Evolutionary conservation across 2,113 vertebrate species (phyloP).

Genomic region (Zosterops japonicus): DNA sequence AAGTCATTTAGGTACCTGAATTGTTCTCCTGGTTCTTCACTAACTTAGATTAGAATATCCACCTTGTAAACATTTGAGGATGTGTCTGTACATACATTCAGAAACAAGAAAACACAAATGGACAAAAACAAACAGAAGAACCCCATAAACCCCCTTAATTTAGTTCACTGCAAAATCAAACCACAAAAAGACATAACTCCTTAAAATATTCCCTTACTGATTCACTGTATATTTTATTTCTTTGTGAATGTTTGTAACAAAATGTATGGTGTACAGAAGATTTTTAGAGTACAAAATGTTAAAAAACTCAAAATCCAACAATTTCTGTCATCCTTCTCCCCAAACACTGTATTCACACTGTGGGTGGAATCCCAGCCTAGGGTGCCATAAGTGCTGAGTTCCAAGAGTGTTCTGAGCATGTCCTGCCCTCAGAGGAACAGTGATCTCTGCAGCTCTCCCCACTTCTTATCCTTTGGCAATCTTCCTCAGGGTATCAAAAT

Average conservation of each 20-base stretch:
- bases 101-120: neutral
- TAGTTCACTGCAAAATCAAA: neutral
- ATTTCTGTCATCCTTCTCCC: neutral
- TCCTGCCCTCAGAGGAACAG: neutral
- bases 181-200: neutral
- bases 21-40: neutral
- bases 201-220: neutral
- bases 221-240: neutral
- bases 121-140: neutral
- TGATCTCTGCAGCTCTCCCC: neutral
- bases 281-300: neutral
- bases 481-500: neutral
- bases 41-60: neutral
- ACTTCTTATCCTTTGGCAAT: neutral
- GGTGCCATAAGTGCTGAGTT: neutral
- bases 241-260: neutral
- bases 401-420: fast-evolving
- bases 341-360: neutral
- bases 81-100: fast-evolving
- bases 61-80: neutral
- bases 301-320: neutral
- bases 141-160: fast-evolving
- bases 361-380: neutral
- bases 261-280: fast-evolving
- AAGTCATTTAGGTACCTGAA: neutral